Evolutionary conservation across 2,113 vertebrate species (phyloP), one percentile per base, ranked within the genome.

Genomic region (Eulemur macaco): DNA sequence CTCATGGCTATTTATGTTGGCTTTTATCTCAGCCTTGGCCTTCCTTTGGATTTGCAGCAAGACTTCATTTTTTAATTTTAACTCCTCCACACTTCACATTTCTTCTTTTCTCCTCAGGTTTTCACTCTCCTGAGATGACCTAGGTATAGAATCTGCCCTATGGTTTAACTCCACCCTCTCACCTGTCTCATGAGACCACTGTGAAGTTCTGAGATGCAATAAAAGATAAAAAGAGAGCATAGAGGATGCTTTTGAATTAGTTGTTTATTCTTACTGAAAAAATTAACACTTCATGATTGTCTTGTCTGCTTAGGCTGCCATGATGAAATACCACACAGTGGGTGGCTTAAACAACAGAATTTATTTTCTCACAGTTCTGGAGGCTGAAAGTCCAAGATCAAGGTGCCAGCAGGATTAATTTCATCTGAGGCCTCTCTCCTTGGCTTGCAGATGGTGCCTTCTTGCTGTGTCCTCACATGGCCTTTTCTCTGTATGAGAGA

Each of bases 101-200:
- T 95, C 23, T 82, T 86, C 47, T 66, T 45, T 31, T 58, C 68
- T 60, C 66, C 37, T 90, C 31, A 78, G 54, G 23, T 71, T 89
- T 82, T 60, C 27, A 8, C 10, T 63, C 8, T 76, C 4, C 8
- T 77, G 5, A 47, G 31, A 42, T 47, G 34, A 50, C 9, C 34
- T 23, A 25, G 25, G 23, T 17, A 4, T 34, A 27, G 39, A 42
- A 34, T 56, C n/a, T 86, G 5, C 5, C 39, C 9, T 13, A 0
- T 34, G 31, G 3, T 78, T 93, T 68, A 39, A 29, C 27, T 13
- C 39, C 1, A 1, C 1, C 9, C 3, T 45, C 18, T 45, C 15
- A 52, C 15, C 63, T 78, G 23, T 6, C 47, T 96, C 50, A n/a
- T 71, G 63, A 91, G 42, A 64, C 15, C 23, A 23, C 4, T 25